A percentile compares a stretch with the other conserved stretches of the same genome.
phyloP scores from a whole-genome alignment of 2,113 vertebrate genomes.

The Poecile atricapillus region DNA sequence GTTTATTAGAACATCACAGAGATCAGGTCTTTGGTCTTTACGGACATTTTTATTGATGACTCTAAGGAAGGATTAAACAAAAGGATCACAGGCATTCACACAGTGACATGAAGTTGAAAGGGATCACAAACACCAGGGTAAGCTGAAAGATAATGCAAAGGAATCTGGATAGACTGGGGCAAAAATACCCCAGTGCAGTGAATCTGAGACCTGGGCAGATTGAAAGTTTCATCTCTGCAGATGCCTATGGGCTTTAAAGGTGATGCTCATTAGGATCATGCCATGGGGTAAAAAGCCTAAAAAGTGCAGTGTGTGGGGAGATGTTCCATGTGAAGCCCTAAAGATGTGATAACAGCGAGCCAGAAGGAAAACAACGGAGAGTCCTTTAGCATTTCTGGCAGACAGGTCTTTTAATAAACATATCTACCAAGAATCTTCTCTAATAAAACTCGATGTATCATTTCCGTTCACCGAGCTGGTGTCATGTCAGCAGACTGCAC shows the following conservation, averaged over 20 bases:
- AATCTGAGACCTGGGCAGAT: background rate
- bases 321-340: background rate
- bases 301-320: background rate
- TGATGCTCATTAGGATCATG: background rate
- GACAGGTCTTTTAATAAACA: background rate
- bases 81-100: constrained; percentile 23
- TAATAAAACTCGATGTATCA: background rate
- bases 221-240: background rate
- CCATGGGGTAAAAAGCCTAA: background rate
- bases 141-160: background rate
- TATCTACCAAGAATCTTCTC: background rate
- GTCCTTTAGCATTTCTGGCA: background rate
- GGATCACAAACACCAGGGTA: background rate
- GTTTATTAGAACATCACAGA: constrained; percentile 32
- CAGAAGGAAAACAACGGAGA: background rate
- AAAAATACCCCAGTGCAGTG: background rate
- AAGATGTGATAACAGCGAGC: background rate
- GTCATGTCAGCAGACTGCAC: constrained; percentile 20
- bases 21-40: constrained; percentile 1
- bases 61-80: constrained; percentile 17
- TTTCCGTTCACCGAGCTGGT: background rate
- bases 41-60: constrained; percentile 34
- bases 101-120: constrained; percentile 13
- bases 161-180: background rate
- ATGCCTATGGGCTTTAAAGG: background rate